Base-by-base conservation (phyloP, 2,797 vertebrate species). In the Zalophus californianus region DNA sequence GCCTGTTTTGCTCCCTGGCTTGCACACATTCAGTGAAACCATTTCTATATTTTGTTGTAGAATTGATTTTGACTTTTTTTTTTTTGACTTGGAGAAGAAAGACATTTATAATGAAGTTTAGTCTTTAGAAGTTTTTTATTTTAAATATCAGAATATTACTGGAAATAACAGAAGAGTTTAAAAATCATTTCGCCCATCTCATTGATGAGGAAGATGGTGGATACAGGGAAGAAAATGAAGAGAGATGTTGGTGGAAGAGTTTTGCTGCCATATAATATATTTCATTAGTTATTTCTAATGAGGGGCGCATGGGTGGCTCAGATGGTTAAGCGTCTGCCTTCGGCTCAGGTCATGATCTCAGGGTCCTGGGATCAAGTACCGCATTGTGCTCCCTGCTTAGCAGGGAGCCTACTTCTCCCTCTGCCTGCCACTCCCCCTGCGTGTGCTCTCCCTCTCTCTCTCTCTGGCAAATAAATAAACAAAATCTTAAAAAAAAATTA, bases 11-110 rank as follows among this genome's bases (percentile, higher is more conserved):
- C 64, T 95, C 54, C 54, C 82, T 93, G 14, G 35, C 60, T 91
- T 70, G 58, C 48, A 56, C 50, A 84, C 14, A n/a, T 96, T 94
- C 38, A 18, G 23, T 58, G 48, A 72, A 94, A 13, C 70, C 64
- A 23, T 95, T 96, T 96, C 85, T 96, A 20, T 95, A 56, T 94
- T 80, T 97, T 96, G 64, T 84, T 90, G 41, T 44, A 83, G 13
- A 89, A 85, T 72, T 95, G 60, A 95, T 84, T 96, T 94, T 95
- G 90, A 62, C 58, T 85, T 85, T 75, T 83, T 73, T 86, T 35
- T 72, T 84, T 87, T 70, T 72, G 23, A 41, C 7, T 88, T 11
- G 23, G n/a, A 93, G 84, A 78, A 92, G 50, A 93, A 97, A 96
- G 82, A 86, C 16, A 84, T 92, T 92, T 62, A 90, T 89, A 93